A percentile compares a stretch with the other conserved stretches of the same genome.
These are phyloP conservation scores for Struthio camelus DNA, from an alignment of 2,113 vertebrate genomes.

Conservation along the genomic window DNA sequence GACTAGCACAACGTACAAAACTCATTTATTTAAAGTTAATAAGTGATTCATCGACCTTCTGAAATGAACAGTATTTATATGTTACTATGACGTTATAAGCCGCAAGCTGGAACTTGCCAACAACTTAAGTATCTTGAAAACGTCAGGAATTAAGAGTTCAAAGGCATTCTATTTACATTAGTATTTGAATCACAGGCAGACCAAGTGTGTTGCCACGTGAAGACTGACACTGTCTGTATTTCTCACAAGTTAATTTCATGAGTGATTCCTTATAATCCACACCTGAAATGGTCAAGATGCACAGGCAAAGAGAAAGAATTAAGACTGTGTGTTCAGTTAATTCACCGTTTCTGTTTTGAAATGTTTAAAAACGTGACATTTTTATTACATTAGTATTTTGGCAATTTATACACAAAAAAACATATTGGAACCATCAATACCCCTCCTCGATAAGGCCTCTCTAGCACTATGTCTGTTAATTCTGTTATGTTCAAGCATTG, in stretches of 20 bases:
- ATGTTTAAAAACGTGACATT: neutral
- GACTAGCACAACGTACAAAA: neutral
- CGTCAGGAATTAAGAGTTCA: neutral
- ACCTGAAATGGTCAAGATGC: neutral
- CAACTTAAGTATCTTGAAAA: neutral
- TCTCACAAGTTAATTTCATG: neutral
- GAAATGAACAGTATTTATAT: neutral
- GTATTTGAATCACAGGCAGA: neutral
- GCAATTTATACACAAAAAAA: neutral
- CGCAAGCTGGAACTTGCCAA: neutral
- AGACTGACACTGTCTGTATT: neutral
- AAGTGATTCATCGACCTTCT: neutral
- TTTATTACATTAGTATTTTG: neutral
- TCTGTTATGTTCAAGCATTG: neutral
- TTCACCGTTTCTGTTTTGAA: neutral
- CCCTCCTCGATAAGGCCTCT: neutral
- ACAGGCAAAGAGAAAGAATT: neutral
- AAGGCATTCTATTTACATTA: neutral
- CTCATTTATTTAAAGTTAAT: neutral
- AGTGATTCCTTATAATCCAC: neutral
- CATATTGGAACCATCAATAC: neutral
- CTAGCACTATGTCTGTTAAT: neutral
- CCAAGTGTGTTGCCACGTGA: neutral
- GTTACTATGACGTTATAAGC: neutral
- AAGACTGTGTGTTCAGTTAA: neutral